phyloP scores from a whole-genome alignment of 1,140 invertebrate genomes.

The Drosophila arizonae region DNA sequence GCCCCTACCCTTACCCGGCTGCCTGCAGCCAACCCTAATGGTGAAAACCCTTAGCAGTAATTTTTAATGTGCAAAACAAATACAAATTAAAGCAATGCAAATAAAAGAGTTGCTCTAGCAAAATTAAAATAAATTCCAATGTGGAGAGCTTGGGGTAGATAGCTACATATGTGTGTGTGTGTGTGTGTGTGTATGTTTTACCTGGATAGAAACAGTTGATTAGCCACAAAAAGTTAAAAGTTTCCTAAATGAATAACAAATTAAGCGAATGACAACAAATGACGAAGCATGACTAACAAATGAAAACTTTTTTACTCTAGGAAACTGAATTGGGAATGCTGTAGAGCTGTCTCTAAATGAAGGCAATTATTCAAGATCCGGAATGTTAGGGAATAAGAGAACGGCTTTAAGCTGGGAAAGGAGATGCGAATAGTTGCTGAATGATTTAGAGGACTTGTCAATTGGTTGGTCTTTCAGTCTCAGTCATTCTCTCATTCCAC shows the following conservation, averaged over 20 bases:
- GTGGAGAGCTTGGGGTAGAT: neutral
- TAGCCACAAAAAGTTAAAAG: conserved; percentile 14
- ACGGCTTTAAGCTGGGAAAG: too few relatives aligned
- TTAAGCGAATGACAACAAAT: too few relatives aligned
- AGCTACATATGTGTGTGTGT: neutral
- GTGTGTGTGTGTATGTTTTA: neutral
- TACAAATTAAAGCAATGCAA: conserved; percentile 65
- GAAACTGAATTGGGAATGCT: too few relatives aligned
- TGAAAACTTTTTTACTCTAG: too few relatives aligned
- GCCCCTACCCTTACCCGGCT: neutral
- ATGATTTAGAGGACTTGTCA: too few relatives aligned
- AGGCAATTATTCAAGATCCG: too few relatives aligned
- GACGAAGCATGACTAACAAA: too few relatives aligned
- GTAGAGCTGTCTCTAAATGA: too few relatives aligned
- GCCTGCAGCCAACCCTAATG: neutral
- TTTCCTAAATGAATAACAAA: neutral
- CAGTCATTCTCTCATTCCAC: neutral
- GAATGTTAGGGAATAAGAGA: too few relatives aligned
- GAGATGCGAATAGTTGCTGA: too few relatives aligned
- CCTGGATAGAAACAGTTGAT: conserved; percentile 7
- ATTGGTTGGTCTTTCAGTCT: too few relatives aligned
- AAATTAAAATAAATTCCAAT: conserved; percentile 58
- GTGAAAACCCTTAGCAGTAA: conserved; percentile 24
- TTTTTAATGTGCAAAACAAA: conserved; percentile 64
- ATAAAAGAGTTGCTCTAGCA: conserved; percentile 41